Conservation (phyloP, 1,140 invertebrate genomes). For the Neodiprion fabricii region DNA sequence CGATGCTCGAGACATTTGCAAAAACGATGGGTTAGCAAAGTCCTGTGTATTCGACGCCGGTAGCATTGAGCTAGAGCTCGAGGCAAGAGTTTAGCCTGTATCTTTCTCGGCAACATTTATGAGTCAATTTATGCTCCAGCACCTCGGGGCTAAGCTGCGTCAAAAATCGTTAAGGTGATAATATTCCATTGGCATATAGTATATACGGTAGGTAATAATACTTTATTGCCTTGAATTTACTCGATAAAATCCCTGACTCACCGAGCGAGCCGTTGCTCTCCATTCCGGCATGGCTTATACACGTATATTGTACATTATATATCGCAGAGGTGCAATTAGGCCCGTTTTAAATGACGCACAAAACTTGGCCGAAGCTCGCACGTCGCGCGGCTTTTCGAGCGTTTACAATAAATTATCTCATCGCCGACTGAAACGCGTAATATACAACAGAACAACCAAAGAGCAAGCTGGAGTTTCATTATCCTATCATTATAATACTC, state of each 20-base stretch:
- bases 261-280: constrained; percentile 13
- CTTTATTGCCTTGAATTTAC: constrained; percentile 33
- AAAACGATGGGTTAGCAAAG: background rate
- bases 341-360: background rate
- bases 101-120: background rate
- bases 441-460: no score
- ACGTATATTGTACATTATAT: no score
- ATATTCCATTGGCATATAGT: constrained; percentile 36
- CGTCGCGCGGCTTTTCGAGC: background rate
- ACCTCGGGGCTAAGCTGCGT: constrained; percentile 32
- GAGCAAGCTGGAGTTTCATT: no score
- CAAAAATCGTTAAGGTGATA: constrained; percentile 38
- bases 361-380: background rate
- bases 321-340: constrained; percentile 14
- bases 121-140: constrained; percentile 29
- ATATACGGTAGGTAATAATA: constrained; percentile 37
- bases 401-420: background rate
- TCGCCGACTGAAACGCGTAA: no score
- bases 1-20: background rate
- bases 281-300: constrained; percentile 9
- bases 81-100: constrained; percentile 18
- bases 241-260: constrained; percentile 1
- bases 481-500: no score
- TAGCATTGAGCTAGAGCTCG: background rate
- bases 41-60: constrained; percentile 14